phyloP scores from a whole-genome alignment of 2,797 vertebrate species.

The Poecilia picta region DNA sequence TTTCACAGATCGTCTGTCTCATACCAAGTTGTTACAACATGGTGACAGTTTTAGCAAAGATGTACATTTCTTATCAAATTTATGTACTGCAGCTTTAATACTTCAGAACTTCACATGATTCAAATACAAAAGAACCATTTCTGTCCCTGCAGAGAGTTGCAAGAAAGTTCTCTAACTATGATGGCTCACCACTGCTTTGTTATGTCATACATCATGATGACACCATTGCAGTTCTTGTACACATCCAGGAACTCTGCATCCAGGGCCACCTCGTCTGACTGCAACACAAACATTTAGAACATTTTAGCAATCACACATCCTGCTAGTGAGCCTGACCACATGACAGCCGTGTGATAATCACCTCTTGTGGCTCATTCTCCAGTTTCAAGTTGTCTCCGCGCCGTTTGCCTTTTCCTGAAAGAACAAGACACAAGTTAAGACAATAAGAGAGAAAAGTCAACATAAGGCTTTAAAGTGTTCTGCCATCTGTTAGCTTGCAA shows the following conservation, averaged over 20 bases:
- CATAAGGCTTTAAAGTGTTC: not conserved
- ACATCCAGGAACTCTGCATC: slow-evolving; percentile 98
- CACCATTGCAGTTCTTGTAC: slow-evolving; percentile 97
- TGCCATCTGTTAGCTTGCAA: slow-evolving; percentile 5
- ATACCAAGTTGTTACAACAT: too few species aligned
- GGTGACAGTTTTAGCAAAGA: too few species aligned
- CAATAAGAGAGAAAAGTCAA: not conserved
- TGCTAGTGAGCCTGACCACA: slow-evolving; percentile 39
- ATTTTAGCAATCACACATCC: slow-evolving; percentile 3
- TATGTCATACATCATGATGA: slow-evolving; percentile 99
- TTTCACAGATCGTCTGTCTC: too few species aligned
- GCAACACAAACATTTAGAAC: slow-evolving; percentile 14
- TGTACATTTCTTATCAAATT: too few species aligned
- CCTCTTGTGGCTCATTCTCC: slow-evolving; percentile 98
- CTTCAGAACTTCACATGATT: not conserved
- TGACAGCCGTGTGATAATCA: slow-evolving; percentile 73
- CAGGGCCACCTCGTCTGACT: slow-evolving; percentile 95
- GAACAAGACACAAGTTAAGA: slow-evolving; percentile 28
- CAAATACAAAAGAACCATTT: not conserved
- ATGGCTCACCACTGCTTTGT: slow-evolving; percentile 95
- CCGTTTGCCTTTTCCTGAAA: slow-evolving; percentile 93
- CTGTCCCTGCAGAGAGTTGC: not conserved
- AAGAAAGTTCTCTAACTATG: not conserved
- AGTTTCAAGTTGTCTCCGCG: slow-evolving; percentile 93
- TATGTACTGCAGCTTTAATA: not conserved